Evolutionary conservation across 2,797 vertebrate species (phyloP), one percentile per base, ranked within the genome.

Genomic region (Aldrovandia affinis): DNA sequence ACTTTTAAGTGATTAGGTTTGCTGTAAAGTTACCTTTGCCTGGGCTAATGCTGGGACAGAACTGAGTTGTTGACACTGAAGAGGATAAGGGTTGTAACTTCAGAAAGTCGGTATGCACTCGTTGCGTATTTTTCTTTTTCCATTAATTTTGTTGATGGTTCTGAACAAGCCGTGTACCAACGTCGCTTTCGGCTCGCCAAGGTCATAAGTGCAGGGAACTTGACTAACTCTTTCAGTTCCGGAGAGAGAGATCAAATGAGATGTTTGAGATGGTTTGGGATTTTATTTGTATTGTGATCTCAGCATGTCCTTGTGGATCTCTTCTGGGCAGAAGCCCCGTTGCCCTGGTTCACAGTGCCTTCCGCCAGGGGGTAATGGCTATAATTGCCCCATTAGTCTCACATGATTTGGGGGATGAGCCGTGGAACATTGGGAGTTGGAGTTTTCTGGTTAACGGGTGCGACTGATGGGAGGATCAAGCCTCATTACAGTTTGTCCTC

Each of bases 401-500:
- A 15, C n/a, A 33, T 54, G 47, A 54, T 78, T 78, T 50, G n/a
- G 47, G 12, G n/a, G 77, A 50, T 52, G 73, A 77, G 68, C 25
- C 33, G 20, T 25, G 55, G 83, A 81, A 54, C 42, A 65, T n/a
- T 9, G 39, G 57, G 54, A 75, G 20, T 44, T 44, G 70, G 36
- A 75, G 70, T 75, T 70, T 36, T 70, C 30, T 33, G 65, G 14
- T 33, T 70, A 70, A 70, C 20, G 28, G 12, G 65, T 36, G 65
- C 30, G 20, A 36, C 65, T 68, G 36, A 77, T n/a, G 9, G 57
- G 82, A 87, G 84, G 68, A 55, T 70, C 44, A 30, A 50, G 70
- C 52, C 79, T 88, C 83, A 77, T 88, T 75, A 81, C 78, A 65
- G 57, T 89, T 88, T 86, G 83, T 85, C 78, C 15, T 85, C 83